Base-by-base conservation (phyloP, 2,113 vertebrate species). In the Tachysurus vachellii region DNA sequence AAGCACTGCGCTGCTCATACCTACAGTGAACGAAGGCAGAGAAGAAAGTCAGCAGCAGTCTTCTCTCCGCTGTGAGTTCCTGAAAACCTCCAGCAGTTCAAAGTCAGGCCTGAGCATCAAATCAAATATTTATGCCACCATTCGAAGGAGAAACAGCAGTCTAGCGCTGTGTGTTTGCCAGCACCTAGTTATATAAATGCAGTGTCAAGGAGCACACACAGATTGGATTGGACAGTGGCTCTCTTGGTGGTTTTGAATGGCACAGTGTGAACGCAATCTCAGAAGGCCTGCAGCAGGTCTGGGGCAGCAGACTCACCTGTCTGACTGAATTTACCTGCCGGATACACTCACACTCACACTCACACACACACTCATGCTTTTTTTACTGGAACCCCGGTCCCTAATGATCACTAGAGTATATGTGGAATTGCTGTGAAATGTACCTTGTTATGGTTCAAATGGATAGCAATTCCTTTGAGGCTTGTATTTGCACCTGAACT, bases 81-180 rank as follows among this genome's bases (percentile, higher is more conserved):
- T 76, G 70, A 76, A 83, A 47, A 83, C 70, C 57, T 83, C 80
- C 80, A 64, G 73, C 80, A 79, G n/a, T 53, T 59, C 50, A 19
- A 62, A 82, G 85, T 12, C 56, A 44, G 76, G 77, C 66, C 85
- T 85, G 81, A 71, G 47, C 28, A 8, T 87, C 70, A 68, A 59
- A 83, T 91, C 70, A 89, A 90, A 89, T 89, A 89, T 89, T 91
- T 84, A 89, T 89, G 59, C 83, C 79, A 59, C 76, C 87, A 62
- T 88, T 85, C 75, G 54, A 61, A 79, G 56, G 80, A 82, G 81
- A 84, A 89, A 64, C 80, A 83, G 73, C 80, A 80, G 70, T 86
- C 66, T 68, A 75, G 82, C n/a, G 57, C 59, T 13, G n/a, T 80
- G 56, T 89, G 68, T 82, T 75, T 59, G 75, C 81, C 75, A 76